A percentile compares a stretch with the other conserved stretches of the same genome.
Evolutionary conservation across 35 echinoderm and acorn worm genomes (phyloP).

Genomic region (Holothuria glaberrima): DNA sequence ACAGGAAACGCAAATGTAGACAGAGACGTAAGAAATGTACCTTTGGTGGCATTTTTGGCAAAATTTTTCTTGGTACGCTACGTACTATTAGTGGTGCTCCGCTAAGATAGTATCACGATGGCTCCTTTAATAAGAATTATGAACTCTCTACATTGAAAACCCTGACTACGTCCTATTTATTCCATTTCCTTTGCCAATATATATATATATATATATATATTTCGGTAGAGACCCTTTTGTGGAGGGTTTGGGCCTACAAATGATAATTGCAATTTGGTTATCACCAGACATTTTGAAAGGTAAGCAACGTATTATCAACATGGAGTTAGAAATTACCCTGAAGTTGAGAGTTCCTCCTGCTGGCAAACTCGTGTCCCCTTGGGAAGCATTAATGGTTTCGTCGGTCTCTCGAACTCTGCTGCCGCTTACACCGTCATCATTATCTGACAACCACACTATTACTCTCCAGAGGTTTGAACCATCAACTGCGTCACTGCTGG

Average conservation of each 20-base stretch:
- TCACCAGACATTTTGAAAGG: not conserved
- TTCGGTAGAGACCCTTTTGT: not conserved
- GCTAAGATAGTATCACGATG: too few relatives aligned
- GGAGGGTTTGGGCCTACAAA: not conserved
- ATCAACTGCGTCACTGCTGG: not conserved
- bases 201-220: too few relatives aligned
- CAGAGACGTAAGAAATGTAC: too few relatives aligned
- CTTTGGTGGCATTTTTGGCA: too few relatives aligned
- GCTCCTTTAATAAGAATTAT: too few relatives aligned
- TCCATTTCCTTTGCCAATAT: too few relatives aligned
- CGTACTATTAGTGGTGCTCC: too few relatives aligned
- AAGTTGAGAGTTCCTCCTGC: not conserved
- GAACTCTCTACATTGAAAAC: too few relatives aligned
- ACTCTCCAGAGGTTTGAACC: slow-evolving; percentile 24
- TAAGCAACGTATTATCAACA: not conserved
- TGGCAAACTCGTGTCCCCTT: not conserved
- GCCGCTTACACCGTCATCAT: not conserved
- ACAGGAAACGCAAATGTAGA: too few relatives aligned
- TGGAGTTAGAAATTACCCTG: not conserved
- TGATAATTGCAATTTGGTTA: not conserved
- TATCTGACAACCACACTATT: slow-evolving; percentile 52
- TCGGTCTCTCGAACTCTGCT: slow-evolving; percentile 6
- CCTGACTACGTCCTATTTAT: too few relatives aligned
- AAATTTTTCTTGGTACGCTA: too few relatives aligned
- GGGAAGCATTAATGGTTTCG: not conserved